phyloP scores from a whole-genome alignment of 2,113 vertebrate species.

The Cryptomyrus ogoouensis region DNA sequence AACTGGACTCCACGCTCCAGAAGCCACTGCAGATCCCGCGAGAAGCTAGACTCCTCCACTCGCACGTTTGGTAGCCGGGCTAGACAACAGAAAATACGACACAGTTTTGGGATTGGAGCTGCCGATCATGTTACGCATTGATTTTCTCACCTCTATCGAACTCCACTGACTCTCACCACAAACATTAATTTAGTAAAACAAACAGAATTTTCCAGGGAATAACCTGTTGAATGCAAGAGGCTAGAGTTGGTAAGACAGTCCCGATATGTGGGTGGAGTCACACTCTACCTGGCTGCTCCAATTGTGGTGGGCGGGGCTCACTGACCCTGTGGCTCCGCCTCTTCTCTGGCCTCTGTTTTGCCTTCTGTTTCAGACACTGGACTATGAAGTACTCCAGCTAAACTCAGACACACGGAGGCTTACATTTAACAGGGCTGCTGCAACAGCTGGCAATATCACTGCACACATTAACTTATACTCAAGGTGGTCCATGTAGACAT shows the following conservation, averaged over 20 bases:
- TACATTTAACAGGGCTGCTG: constrained; percentile 22
- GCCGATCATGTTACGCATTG: neutral
- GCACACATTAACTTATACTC: neutral
- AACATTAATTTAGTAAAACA: neutral
- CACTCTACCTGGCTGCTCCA: constrained; percentile 84
- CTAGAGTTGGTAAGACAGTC: neutral
- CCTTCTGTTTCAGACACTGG: constrained; percentile 91
- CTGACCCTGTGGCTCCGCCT: constrained; percentile 69
- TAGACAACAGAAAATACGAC: constrained; percentile 35
- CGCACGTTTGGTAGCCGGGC: constrained; percentile 84
- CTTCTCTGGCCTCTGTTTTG: constrained; percentile 82
- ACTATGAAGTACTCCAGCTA: constrained; percentile 98
- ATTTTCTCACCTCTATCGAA: neutral
- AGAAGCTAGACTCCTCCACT: constrained; percentile 80
- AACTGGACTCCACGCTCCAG: constrained; percentile 80
- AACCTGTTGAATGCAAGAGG: neutral
- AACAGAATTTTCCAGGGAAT: neutral
- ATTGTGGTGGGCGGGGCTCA: constrained; percentile 76
- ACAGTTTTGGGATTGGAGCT: neutral
- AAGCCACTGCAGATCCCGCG: constrained; percentile 79
- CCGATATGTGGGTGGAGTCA: neutral
- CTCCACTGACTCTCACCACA: neutral
- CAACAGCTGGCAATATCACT: neutral
- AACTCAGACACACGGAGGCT: constrained; percentile 42
- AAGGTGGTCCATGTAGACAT: neutral